phyloP scores from a whole-genome alignment of 2,113 vertebrate species.

The Peromyscus leucopus region DNA sequence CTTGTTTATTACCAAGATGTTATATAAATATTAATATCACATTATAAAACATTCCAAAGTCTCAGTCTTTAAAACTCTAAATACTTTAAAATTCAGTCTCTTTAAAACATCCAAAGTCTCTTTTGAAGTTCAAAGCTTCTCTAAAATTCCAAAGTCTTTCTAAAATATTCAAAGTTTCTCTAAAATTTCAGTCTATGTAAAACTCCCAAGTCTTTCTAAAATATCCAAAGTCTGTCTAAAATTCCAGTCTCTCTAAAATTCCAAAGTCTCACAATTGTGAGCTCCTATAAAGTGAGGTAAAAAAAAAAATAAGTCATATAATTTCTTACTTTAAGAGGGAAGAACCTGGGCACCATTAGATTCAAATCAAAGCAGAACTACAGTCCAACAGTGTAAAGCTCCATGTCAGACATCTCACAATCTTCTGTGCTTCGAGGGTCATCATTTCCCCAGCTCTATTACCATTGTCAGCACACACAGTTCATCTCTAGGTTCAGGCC shows the following conservation, averaged over 20 bases:
- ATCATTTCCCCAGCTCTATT: background rate
- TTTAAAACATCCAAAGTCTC: background rate
- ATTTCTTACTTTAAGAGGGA: background rate
- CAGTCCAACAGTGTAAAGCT: background rate
- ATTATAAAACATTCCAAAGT: background rate
- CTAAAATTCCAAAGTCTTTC: background rate
- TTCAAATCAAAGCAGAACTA: background rate
- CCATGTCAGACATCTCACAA: background rate
- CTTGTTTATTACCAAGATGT: background rate
- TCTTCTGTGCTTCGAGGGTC: background rate
- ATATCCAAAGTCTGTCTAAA: background rate
- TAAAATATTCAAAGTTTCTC: background rate
- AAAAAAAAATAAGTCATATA: background rate
- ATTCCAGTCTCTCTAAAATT: background rate
- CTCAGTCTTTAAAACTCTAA: background rate
- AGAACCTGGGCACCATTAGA: background rate
- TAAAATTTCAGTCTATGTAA: background rate
- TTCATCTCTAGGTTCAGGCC: background rate
- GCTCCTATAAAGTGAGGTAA: background rate
- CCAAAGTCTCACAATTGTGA: background rate
- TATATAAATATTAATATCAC: background rate
- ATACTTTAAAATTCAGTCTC: background rate
- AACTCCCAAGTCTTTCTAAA: background rate
- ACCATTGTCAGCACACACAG: background rate
- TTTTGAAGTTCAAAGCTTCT: background rate